Conservation (phyloP, 2,113 vertebrate species). For the Bolborhynchus lineola region DNA sequence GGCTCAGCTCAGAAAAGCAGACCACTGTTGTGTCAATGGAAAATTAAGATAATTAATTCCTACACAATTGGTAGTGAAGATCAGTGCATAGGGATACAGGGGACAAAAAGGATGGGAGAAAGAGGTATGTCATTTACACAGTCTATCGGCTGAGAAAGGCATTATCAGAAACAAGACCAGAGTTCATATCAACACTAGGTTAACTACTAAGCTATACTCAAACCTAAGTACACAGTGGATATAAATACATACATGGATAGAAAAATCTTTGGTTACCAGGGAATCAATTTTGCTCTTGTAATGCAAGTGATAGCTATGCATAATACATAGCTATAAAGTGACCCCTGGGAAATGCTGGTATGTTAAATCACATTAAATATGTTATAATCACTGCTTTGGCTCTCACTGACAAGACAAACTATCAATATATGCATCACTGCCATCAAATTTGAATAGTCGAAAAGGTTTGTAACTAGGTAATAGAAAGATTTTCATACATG, state of each 20-base stretch:
- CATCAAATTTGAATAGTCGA: not conserved
- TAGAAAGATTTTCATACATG: not conserved
- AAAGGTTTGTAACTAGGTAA: not conserved
- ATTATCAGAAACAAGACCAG: not conserved
- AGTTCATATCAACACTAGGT: not conserved
- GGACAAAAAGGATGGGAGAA: not conserved
- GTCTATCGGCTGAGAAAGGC: not conserved
- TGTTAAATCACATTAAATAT: not conserved
- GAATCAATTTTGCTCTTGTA: not conserved
- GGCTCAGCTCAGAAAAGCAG: not conserved
- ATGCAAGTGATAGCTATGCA: not conserved
- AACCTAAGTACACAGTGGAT: not conserved
- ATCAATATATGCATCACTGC: not conserved
- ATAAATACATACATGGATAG: accelerated
- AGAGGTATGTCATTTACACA: not conserved
- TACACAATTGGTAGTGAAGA: not conserved
- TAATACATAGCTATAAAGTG: not conserved
- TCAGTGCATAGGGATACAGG: not conserved
- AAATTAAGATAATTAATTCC: not conserved
- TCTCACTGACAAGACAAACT: not conserved
- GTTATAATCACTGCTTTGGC: not conserved
- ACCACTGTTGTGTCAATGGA: not conserved
- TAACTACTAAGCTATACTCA: not conserved
- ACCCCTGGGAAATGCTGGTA: not conserved
- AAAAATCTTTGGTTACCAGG: not conserved